Base-by-base conservation (phyloP, 2,113 vertebrate genomes). In the Anguilla japonica region DNA sequence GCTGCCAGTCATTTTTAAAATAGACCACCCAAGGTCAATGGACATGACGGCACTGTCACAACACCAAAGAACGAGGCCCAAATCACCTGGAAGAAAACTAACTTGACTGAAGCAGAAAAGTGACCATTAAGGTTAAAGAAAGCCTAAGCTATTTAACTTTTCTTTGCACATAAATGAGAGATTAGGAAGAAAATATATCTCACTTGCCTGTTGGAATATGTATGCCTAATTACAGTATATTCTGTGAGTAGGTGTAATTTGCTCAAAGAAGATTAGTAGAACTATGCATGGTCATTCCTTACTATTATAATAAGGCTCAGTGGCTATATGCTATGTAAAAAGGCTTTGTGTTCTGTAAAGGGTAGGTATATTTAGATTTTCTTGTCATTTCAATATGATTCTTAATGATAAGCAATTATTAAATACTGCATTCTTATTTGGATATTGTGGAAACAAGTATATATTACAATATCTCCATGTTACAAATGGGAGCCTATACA, bases 121-220 rank as follows among this genome's bases (percentile, higher is more conserved):
- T 87, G 92, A 92, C 92, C 92, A 89, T 93, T 92, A 94, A 94
- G 89, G 93, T 89, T 87, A 90, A 93, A 91, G 91, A 91, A 95
- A 92, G 91, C 93, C 88, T 96, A 95, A 95, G 94, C 93, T 94
- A 93, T 95, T 95, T 94, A 94, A 94, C 93, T 90, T 83, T 85
- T 91, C 94, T 95, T 95, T 96, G 94, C 94, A 96, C 95, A 94
- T 94, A 96, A 96, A 96, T 96, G 94, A 95, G 95, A 95, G 95
- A 95, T 96, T 95, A 95, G 92, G 91, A 90, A 89, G 91, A 92
- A 94, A 95, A 93, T 95, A 96, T 96, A 96, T 96, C 93, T 96
- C 94, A 94, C 92, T 92, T 93, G 79, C 91, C 91, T 79, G 87
- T 93, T 95, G 93, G 93, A 96, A 95, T 95, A 95, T 94, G 94